Evolutionary conservation across 2,797 vertebrate species (phyloP).

Genomic region (Manis pentadactyla): DNA sequence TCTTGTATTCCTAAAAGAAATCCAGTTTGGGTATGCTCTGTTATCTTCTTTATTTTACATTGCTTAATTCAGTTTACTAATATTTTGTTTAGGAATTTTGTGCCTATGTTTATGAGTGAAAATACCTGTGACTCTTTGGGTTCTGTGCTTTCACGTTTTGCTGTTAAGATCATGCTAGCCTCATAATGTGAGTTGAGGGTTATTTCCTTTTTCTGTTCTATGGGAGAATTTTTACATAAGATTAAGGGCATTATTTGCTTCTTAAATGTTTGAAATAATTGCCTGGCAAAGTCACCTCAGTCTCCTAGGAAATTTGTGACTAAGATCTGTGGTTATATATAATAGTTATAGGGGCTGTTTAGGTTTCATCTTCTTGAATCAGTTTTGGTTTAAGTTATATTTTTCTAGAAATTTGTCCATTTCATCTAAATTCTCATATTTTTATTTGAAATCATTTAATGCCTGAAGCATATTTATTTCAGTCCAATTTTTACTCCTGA

Average conservation of each 20-base stretch:
- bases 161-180: background rate
- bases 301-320: background rate
- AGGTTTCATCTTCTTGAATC: background rate
- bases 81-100: conserved; percentile 26
- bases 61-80: background rate
- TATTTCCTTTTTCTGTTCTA: background rate
- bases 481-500: too few relatives aligned
- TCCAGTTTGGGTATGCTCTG: background rate
- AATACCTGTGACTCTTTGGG: background rate
- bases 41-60: conserved; percentile 11
- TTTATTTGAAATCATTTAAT: too few relatives aligned
- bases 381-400: background rate
- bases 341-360: background rate
- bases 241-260: background rate
- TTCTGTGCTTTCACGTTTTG: background rate
- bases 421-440: too few relatives aligned
- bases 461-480: too few relatives aligned
- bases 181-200: background rate
- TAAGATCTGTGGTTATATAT: too few relatives aligned
- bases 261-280: conserved; percentile 37
- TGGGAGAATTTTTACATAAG: background rate
- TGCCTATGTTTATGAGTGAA: background rate
- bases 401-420: conserved; percentile 11
- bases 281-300: background rate
- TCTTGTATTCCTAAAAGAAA: conserved; percentile 28